A percentile compares a stretch with the other conserved stretches of the same genome.
phyloP scores from a whole-genome alignment of 2,888 invertebrate genomes.

The Miltochrista miniata region DNA sequence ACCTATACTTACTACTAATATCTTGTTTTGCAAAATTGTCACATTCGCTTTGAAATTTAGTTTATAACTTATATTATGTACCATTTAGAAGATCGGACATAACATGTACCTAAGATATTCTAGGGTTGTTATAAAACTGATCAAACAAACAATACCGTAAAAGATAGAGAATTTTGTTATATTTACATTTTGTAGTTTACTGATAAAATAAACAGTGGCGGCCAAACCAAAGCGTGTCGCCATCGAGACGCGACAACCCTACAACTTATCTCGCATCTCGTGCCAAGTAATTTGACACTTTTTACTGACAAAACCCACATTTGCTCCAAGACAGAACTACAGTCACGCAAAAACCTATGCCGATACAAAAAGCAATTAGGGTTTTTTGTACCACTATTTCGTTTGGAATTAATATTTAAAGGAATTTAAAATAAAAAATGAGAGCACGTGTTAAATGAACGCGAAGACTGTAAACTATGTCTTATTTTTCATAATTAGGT shows the following conservation, averaged over 20 bases:
- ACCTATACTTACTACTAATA: no score
- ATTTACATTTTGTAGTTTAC: not conserved
- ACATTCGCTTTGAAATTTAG: no score
- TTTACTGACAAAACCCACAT: conserved; percentile 81
- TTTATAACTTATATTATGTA: no score
- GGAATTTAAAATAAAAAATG: conserved; percentile 57
- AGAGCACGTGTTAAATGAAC: conserved; percentile 78
- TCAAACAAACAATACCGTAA: not conserved
- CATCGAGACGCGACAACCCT: conserved; percentile 56
- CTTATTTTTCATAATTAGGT: conserved; percentile 82
- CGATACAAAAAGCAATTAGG: conserved; percentile 79
- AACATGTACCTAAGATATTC: no score
- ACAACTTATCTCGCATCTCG: conserved; percentile 72
- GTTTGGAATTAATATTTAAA: conserved; percentile 76
- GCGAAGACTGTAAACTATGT: conserved; percentile 72
- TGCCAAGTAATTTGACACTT: conserved; percentile 83
- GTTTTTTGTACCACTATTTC: conserved; percentile 70
- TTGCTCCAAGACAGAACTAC: conserved; percentile 67
- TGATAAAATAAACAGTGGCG: not conserved
- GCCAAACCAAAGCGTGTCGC: not conserved
- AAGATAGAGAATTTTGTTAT: not conserved
- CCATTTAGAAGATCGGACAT: no score
- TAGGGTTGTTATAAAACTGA: not conserved
- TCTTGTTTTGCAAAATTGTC: no score
- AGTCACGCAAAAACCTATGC: conserved; percentile 69